phyloP scores from a whole-genome alignment of 2,888 invertebrate species.

The Steromphala cineraria region DNA sequence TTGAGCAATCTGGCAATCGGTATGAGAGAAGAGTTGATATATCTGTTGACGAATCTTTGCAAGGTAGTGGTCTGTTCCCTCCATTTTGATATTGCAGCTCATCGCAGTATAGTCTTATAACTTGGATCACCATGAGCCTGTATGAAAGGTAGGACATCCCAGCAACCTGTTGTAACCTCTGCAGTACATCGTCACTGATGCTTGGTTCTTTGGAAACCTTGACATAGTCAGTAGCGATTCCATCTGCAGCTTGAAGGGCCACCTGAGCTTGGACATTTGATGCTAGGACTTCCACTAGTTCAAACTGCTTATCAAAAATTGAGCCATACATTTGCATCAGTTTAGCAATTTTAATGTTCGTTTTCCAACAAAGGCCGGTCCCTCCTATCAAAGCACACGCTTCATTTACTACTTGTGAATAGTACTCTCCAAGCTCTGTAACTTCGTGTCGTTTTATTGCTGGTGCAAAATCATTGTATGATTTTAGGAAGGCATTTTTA shows the following conservation, averaged over 20 bases:
- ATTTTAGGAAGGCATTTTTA: neutral
- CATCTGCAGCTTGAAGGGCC: neutral
- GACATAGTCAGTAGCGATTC: neutral
- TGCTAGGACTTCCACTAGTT: neutral
- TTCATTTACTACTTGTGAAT: neutral
- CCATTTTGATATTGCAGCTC: neutral
- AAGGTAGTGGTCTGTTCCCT: neutral
- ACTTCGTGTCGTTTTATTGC: neutral
- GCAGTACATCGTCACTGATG: neutral
- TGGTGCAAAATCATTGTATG: neutral
- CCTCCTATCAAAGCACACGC: neutral
- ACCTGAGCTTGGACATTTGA: neutral
- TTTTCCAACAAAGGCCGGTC: neutral
- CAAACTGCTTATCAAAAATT: constrained; percentile 9
- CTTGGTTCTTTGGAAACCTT: neutral
- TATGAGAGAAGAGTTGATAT: neutral
- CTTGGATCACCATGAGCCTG: neutral
- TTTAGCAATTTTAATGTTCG: neutral
- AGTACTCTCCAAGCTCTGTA: neutral
- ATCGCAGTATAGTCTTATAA: neutral
- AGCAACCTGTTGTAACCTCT: neutral
- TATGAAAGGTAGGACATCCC: neutral
- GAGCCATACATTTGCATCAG: neutral
- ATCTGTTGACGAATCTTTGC: neutral
- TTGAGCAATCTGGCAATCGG: neutral